Percentiles rank a stretch among this genome's conserved stretches.
Evolutionary conservation across 2,113 vertebrate species (phyloP).

Genomic region (Uropsilus gracilis): DNA sequence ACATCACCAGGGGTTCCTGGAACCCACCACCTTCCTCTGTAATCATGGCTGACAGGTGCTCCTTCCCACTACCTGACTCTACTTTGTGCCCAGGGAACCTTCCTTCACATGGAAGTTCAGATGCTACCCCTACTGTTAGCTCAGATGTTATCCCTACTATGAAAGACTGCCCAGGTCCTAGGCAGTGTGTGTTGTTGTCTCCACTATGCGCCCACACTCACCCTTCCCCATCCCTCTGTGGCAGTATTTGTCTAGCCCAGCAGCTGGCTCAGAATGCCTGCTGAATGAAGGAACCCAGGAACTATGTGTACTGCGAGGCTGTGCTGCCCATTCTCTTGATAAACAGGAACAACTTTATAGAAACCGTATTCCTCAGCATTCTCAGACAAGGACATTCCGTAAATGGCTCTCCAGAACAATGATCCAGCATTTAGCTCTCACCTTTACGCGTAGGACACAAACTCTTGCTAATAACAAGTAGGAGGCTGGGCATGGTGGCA

Average conservation of each 20-base stretch:
- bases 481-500: too few species aligned
- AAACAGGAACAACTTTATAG: neutral
- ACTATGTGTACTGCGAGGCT: neutral
- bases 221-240: neutral
- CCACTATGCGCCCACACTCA: neutral
- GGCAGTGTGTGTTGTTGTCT: neutral
- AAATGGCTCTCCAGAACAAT: neutral
- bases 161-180: neutral
- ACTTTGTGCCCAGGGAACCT: neutral
- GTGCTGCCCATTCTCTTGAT: neutral
- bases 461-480: neutral
- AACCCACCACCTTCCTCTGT: neutral
- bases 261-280: neutral
- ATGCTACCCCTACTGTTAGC: neutral
- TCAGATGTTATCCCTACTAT: neutral
- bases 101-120: neutral
- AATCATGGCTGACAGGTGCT: neutral
- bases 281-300: neutral
- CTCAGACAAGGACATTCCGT: conserved; percentile 31
- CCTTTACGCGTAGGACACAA: conserved; percentile 29
- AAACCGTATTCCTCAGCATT: conserved; percentile 20
- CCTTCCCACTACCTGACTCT: neutral
- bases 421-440: neutral
- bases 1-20: neutral
- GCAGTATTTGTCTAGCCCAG: neutral